Conservation (phyloP, 2,113 vertebrate genomes). For the Thymallus thymallus region DNA sequence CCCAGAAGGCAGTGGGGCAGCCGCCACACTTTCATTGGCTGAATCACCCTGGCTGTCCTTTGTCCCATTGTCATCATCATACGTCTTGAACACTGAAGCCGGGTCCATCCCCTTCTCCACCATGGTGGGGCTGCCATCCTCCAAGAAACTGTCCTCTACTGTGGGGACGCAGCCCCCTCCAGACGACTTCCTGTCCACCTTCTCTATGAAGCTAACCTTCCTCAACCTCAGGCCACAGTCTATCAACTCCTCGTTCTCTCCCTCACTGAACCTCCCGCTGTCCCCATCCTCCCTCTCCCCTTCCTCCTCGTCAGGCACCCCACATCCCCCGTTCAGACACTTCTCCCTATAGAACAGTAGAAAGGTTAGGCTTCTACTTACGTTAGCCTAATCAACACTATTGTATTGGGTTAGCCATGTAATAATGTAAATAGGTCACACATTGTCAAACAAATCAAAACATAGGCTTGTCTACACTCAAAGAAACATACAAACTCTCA, state of each 20-base stretch:
- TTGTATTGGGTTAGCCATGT: too few species aligned
- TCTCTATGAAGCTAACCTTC: constrained; percentile 95
- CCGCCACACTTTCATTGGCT: constrained; percentile 23
- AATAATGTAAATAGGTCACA: too few species aligned
- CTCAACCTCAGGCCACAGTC: constrained; percentile 90
- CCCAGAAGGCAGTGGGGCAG: constrained; percentile 30
- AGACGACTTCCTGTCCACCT: constrained; percentile 71
- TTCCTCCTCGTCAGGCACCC: constrained; percentile 85
- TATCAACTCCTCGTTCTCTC: constrained; percentile 82
- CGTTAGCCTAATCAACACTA: too few species aligned
- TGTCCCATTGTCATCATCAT: constrained; percentile 82
- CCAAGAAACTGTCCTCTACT: constrained; percentile 79
- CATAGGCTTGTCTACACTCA: too few species aligned
- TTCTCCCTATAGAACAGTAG: constrained; percentile 65
- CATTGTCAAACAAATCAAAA: too few species aligned
- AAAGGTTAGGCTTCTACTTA: neutral
- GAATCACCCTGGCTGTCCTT: constrained; percentile 31
- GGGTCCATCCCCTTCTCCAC: constrained; percentile 93
- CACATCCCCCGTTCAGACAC: constrained; percentile 90
- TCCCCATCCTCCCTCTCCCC: constrained; percentile 85
- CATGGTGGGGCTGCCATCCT: constrained; percentile 95
- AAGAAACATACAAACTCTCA: too few species aligned
- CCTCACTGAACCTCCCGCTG: constrained; percentile 74
- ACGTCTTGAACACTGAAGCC: constrained; percentile 82
- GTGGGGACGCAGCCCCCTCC: constrained; percentile 41